Conservation (phyloP, 2,888 invertebrate genomes). For the Zhengitettix transpicula region DNA sequence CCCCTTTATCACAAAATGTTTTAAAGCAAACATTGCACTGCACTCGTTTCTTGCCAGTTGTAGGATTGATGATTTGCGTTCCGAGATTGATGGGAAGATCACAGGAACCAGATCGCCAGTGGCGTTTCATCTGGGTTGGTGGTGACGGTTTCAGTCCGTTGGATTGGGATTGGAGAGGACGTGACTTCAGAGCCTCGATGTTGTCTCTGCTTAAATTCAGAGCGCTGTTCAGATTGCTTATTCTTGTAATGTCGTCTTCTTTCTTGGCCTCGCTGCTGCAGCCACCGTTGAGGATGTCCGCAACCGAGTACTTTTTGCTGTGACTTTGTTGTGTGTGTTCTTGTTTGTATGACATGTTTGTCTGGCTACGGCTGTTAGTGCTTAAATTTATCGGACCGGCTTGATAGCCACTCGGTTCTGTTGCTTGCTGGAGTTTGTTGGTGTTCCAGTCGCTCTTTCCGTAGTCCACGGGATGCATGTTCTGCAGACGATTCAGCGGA, state of each 20-base stretch:
- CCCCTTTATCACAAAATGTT: slow-evolving; percentile 99
- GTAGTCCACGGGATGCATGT: slow-evolving; percentile 24
- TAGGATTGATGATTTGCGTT: slow-evolving; percentile 80
- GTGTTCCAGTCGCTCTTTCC: slow-evolving; percentile 10
- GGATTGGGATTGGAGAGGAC: not conserved
- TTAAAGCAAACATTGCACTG: slow-evolving; percentile 97
- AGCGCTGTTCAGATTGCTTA: slow-evolving; percentile 42
- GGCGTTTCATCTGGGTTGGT: slow-evolving; percentile 55
- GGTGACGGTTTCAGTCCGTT: slow-evolving; percentile 16
- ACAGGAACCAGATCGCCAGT: slow-evolving; percentile 57
- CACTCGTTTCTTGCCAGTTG: slow-evolving; percentile 89
- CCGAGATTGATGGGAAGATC: slow-evolving; percentile 60
- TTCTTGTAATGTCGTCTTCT: slow-evolving; percentile 40
- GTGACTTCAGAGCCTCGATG: slow-evolving; percentile 12
- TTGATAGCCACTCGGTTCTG: slow-evolving; percentile 17
- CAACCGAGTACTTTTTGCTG: slow-evolving; percentile 21
- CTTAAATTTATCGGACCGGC: not conserved
- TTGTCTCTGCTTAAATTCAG: slow-evolving; percentile 44
- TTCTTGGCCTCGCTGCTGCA: slow-evolving; percentile 35
- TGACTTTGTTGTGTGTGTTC: slow-evolving; percentile 41
- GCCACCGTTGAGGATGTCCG: slow-evolving; percentile 34
- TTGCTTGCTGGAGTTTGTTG: slow-evolving; percentile 22
- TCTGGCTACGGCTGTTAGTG: not conserved
- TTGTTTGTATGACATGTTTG: slow-evolving; percentile 15
- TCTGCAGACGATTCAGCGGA: slow-evolving; percentile 19